A percentile compares a stretch with the other conserved stretches of the same genome.
phyloP scores from a whole-genome alignment of 2,113 vertebrate species.

The Myxocyprinus asiaticus region DNA sequence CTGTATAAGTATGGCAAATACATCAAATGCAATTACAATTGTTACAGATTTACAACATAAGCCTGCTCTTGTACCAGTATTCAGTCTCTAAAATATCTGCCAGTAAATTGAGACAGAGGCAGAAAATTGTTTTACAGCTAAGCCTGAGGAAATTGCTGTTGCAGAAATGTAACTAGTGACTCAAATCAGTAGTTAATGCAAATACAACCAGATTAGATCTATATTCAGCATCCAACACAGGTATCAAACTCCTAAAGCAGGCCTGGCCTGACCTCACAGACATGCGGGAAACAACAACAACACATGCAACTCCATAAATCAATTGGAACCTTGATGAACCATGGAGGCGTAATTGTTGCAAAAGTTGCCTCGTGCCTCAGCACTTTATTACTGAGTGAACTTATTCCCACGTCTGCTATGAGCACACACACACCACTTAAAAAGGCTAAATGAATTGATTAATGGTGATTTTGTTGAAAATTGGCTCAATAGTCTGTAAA shows the following conservation, averaged over 20 bases:
- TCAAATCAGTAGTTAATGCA: slow-evolving; percentile 24
- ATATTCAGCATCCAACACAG: slow-evolving; percentile 24
- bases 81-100: neutral
- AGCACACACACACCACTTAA: slow-evolving; percentile 8
- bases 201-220: slow-evolving; percentile 20
- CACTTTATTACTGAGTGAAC: slow-evolving; percentile 39
- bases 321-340: slow-evolving; percentile 32
- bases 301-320: slow-evolving; percentile 30
- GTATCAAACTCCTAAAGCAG: slow-evolving; percentile 19
- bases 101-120: slow-evolving; percentile 16
- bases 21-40: neutral
- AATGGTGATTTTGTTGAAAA: slow-evolving; percentile 40
- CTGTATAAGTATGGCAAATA: neutral
- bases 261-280: slow-evolving; percentile 11
- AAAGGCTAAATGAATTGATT: slow-evolving; percentile 42
- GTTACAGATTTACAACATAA: slow-evolving; percentile 6
- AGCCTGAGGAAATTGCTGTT: slow-evolving; percentile 2
- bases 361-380: slow-evolving; percentile 34
- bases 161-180: slow-evolving; percentile 1
- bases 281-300: slow-evolving; percentile 13
- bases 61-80: neutral
- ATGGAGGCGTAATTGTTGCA: slow-evolving; percentile 20
- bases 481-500: slow-evolving; percentile 46
- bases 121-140: slow-evolving; percentile 6
- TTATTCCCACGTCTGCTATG: slow-evolving; percentile 16